Evolutionary conservation across 2,888 invertebrate genomes (phyloP).

Genomic region (Trissoscelio sp.): DNA sequence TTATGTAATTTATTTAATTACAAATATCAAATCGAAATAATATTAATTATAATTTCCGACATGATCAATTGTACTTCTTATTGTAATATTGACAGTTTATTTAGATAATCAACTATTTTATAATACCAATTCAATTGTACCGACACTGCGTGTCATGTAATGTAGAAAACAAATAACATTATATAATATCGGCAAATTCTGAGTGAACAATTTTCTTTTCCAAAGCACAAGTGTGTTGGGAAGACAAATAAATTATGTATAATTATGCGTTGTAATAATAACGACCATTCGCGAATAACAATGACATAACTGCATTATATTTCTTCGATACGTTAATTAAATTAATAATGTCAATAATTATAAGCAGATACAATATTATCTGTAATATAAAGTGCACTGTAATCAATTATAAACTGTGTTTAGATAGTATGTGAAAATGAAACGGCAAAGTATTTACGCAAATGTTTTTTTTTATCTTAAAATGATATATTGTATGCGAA

Average conservation of each 20-base stretch:
- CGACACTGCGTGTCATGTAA: neutral
- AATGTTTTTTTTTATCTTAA: neutral
- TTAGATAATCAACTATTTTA: neutral
- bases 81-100: neutral
- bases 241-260: constrained; percentile 2
- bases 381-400: neutral
- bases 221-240: neutral
- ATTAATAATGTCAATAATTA: too few relatives aligned
- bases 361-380: neutral
- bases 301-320: neutral
- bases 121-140: neutral
- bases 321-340: constrained; percentile 1
- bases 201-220: constrained; percentile 3
- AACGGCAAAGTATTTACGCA: too few relatives aligned
- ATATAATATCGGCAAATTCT: neutral
- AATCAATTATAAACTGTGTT: neutral
- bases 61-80: neutral
- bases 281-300: neutral
- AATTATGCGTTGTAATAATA: neutral
- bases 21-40: neutral
- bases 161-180: neutral
- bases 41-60: neutral
- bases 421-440: too few relatives aligned
- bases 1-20: neutral
- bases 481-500: neutral